phyloP scores from a whole-genome alignment of 2,113 vertebrate species.

The Pedetes capensis region DNA sequence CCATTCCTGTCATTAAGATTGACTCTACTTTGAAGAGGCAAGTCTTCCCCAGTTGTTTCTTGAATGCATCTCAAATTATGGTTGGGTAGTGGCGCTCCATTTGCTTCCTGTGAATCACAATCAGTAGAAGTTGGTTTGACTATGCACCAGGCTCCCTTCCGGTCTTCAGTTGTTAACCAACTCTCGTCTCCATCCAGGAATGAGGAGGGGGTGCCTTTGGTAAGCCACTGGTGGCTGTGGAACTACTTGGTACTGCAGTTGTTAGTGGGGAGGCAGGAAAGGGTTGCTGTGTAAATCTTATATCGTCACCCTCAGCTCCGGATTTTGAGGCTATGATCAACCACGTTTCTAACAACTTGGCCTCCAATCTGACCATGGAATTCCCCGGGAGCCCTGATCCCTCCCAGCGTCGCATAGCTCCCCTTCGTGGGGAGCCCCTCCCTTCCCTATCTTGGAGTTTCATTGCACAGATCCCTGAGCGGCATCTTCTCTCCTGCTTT shows the following conservation, averaged over 20 bases:
- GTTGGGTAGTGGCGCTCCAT: neutral
- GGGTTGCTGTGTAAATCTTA: neutral
- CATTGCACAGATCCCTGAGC: fast-evolving
- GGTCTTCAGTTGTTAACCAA: neutral
- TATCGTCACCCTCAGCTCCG: no score
- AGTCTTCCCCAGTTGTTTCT: no score
- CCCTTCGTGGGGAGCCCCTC: neutral
- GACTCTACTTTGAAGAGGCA: no score
- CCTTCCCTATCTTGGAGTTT: neutral
- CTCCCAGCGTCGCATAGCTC: neutral
- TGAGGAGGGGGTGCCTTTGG: neutral
- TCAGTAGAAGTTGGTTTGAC: no score
- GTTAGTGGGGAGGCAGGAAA: neutral
- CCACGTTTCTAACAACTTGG: neutral
- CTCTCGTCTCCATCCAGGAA: neutral
- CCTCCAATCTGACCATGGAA: neutral
- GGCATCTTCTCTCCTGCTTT: neutral
- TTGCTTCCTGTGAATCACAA: neutral
- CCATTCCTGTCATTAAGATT: no score
- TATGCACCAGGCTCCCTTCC: fast-evolving
- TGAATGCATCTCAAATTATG: neutral
- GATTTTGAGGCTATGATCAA: neutral
- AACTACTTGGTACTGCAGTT: neutral
- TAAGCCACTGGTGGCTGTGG: neutral
- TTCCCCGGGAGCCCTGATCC: neutral